phyloP scores from a whole-genome alignment of 2,113 vertebrate genomes.

The Haliaeetus leucogaster region DNA sequence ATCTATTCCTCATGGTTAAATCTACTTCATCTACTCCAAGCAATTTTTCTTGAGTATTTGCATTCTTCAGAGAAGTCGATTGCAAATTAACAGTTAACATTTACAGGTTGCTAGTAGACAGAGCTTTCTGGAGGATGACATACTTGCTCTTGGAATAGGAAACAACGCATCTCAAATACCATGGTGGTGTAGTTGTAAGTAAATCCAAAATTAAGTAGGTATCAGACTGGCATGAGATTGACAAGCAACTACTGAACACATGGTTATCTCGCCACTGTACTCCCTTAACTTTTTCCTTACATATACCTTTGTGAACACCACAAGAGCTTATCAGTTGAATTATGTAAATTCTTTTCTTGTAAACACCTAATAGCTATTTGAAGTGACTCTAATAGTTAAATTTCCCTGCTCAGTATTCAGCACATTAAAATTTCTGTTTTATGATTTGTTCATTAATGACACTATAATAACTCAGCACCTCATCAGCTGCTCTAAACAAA shows the following conservation, averaged over 20 bases:
- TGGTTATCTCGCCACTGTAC: not conserved
- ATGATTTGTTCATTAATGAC: conserved; percentile 58
- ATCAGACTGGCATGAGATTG: not conserved
- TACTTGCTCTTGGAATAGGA: not conserved
- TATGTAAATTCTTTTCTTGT: not conserved
- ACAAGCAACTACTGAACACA: not conserved
- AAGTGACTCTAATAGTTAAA: conserved; percentile 45
- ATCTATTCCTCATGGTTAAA: not conserved
- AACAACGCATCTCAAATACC: not conserved
- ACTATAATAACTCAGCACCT: conserved; percentile 60
- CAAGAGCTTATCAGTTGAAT: not conserved
- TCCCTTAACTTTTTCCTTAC: not conserved
- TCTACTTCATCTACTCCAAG: not conserved
- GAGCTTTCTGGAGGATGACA: not conserved
- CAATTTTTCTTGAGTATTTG: not conserved
- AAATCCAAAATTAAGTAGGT: not conserved
- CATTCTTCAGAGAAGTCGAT: not conserved
- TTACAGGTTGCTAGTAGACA: not conserved
- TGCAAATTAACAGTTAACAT: not conserved
- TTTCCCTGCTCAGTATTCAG: conserved; percentile 29
- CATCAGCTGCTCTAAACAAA: conserved; percentile 60
- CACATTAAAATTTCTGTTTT: conserved; percentile 47
- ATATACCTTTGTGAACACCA: not conserved
- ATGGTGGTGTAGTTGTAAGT: not conserved
- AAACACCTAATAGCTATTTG: conserved; percentile 14